Evolutionary conservation across 1,140 invertebrate genomes (phyloP).

Genomic region (Ladona fulva): DNA sequence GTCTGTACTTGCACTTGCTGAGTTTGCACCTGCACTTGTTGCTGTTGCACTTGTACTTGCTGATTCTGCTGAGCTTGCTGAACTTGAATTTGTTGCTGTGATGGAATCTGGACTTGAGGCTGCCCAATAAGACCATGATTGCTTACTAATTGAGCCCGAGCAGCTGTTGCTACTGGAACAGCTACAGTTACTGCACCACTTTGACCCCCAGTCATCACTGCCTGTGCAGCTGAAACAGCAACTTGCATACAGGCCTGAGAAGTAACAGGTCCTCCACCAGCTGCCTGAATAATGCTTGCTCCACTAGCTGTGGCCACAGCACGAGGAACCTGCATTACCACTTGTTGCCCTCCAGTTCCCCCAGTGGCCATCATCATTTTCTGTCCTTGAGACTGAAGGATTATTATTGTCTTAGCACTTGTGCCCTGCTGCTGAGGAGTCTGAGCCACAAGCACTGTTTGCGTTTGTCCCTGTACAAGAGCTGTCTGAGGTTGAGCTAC

Average conservation of each 20-base stretch:
- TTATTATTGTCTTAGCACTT: slow-evolving; percentile 59
- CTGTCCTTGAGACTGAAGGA: slow-evolving; percentile 52
- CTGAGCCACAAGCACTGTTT: slow-evolving; percentile 51
- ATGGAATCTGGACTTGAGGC: neutral
- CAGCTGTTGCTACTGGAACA: neutral
- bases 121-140: neutral
- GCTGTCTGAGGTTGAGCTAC: slow-evolving; percentile 53
- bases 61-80: slow-evolving; percentile 20
- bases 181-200: slow-evolving; percentile 5
- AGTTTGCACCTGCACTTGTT: slow-evolving; percentile 32
- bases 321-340: slow-evolving; percentile 38
- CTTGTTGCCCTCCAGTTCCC: slow-evolving; percentile 50
- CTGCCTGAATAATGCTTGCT: neutral
- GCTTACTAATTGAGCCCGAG: neutral
- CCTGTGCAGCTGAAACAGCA: neutral
- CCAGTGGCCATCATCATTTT: slow-evolving; percentile 49
- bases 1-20: slow-evolving; percentile 36
- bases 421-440: slow-evolving; percentile 51
- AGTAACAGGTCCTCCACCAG: neutral
- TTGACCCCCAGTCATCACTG: neutral
- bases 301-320: neutral
- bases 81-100: slow-evolving; percentile 21
- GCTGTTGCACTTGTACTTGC: slow-evolving; percentile 13
- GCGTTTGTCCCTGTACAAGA: slow-evolving; percentile 46
- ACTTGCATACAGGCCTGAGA: neutral